These are phyloP conservation scores for Orchesella cincta DNA, from an alignment of 1,140 invertebrate species.

Conservation along the genomic window DNA sequence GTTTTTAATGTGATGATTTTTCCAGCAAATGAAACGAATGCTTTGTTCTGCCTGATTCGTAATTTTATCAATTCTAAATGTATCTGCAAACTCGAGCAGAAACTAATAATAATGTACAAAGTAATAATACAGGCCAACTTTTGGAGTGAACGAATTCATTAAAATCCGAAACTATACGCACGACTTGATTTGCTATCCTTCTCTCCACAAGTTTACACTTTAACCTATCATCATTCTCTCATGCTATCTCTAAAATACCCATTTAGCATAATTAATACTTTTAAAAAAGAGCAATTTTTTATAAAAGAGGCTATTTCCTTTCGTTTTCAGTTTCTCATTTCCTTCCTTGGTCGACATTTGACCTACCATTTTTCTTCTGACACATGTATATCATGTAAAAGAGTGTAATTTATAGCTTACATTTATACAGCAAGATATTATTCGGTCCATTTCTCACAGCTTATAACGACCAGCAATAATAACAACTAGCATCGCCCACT, in stretches of 20 bases:
- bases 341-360: conserved; percentile 6
- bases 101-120: too few species aligned
- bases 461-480: conserved; percentile 2
- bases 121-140: too few species aligned
- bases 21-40: too few species aligned
- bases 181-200: not conserved
- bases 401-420: not conserved
- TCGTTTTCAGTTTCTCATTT: not conserved
- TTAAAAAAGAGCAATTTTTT: not conserved
- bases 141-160: not conserved
- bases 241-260: not conserved
- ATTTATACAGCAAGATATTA: not conserved
- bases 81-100: too few species aligned
- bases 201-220: not conserved
- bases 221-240: not conserved
- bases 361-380: conserved; percentile 18
- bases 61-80: too few species aligned
- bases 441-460: not conserved
- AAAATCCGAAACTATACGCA: too few species aligned
- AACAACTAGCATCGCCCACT: conserved; percentile 1
- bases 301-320: not conserved
- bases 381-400: conserved; percentile 6
- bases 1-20: too few species aligned
- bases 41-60: too few species aligned
- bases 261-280: not conserved